A percentile compares a stretch with the other conserved stretches of the same genome.
phyloP scores from a whole-genome alignment of 2,888 invertebrate genomes.

The Leptinotarsa rubiginosa region DNA sequence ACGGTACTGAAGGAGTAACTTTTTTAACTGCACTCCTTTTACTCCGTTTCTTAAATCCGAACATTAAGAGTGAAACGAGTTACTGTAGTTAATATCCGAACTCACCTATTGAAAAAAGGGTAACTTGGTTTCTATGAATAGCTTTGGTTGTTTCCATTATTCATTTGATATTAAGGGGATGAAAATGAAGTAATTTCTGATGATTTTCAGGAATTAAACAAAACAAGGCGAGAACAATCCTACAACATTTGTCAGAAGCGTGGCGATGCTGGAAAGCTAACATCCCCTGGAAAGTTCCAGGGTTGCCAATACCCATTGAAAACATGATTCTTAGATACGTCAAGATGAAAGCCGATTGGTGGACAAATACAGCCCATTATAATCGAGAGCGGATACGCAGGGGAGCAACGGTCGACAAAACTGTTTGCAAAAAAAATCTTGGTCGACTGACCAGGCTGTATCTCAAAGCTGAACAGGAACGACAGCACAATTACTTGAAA shows the following conservation, averaged over 20 bases:
- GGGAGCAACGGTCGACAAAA: constrained; percentile 99
- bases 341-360: constrained; percentile 99
- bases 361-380: constrained; percentile 99
- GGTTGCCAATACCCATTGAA: constrained; percentile 98
- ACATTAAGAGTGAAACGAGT: too few species aligned
- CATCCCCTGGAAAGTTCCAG: constrained; percentile 99
- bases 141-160: too few species aligned
- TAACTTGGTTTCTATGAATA: too few species aligned
- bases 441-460: constrained; percentile 97
- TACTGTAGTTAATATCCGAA: too few species aligned
- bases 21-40: too few species aligned
- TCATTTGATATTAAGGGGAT: too few species aligned
- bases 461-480: constrained; percentile 97
- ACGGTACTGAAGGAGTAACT: too few species aligned
- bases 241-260: constrained; percentile 98
- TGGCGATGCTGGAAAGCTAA: constrained; percentile 99
- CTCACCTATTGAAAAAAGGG: too few species aligned
- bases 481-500: constrained; percentile 93
- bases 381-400: constrained; percentile 98
- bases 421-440: constrained; percentile 99
- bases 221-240: constrained; percentile 98
- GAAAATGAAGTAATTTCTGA: too few species aligned
- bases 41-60: too few species aligned
- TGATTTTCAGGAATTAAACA: constrained; percentile 85
- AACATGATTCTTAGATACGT: constrained; percentile 99